A percentile compares a stretch with the other conserved stretches of the same genome.
Conservation (phyloP, 2,888 invertebrate genomes). For the Polyommatus icarus region DNA sequence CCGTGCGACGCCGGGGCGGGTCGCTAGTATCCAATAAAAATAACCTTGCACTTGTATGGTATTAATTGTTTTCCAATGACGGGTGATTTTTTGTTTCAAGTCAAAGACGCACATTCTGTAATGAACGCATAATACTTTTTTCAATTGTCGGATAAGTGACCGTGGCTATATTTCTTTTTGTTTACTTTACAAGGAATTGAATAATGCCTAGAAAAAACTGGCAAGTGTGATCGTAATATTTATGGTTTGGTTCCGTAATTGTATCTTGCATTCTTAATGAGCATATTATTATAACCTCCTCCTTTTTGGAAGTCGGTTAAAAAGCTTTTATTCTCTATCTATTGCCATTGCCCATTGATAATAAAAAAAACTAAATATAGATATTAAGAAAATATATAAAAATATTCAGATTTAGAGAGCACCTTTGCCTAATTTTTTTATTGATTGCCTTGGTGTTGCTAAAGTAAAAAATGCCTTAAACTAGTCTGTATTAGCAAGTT, state of each 20-base stretch:
- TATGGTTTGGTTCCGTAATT: not conserved
- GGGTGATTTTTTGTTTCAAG: not conserved
- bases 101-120: conserved; percentile 5
- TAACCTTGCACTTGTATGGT: conserved; percentile 4
- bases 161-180: not conserved
- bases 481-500: not conserved
- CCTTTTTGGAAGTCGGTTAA: not conserved
- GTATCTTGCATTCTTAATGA: not conserved
- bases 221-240: not conserved
- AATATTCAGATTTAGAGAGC: not conserved
- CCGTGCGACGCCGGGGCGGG: too few species aligned
- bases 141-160: not conserved
- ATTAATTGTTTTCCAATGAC: conserved; percentile 2
- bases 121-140: not conserved
- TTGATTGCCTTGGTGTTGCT: too few species aligned
- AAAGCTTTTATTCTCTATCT: not conserved
- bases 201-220: not conserved
- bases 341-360: not conserved
- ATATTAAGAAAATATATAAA: not conserved
- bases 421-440: too few species aligned
- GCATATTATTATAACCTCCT: too few species aligned
- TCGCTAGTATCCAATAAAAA: conserved; percentile 15
- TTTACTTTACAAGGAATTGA: conserved; percentile 1
- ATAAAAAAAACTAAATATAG: too few species aligned
- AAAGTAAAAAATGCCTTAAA: too few species aligned